phyloP scores from a whole-genome alignment of 1,140 invertebrate species.

The Bombus waltoni region DNA sequence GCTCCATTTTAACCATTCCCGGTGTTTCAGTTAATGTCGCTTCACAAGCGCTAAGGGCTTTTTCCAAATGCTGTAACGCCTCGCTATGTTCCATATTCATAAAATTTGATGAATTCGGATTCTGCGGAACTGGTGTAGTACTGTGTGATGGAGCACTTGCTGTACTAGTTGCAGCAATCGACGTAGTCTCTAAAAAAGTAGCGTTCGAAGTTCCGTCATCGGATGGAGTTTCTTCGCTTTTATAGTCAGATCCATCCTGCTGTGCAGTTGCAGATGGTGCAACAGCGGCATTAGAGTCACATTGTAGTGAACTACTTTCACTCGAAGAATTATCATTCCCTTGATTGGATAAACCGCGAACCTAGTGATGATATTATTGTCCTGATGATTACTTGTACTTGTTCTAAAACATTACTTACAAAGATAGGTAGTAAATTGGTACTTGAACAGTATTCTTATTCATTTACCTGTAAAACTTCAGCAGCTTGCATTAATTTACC shows the following conservation, averaged over 20 bases:
- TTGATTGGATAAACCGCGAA: conserved; percentile 76
- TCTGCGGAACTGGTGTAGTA: conserved; percentile 58
- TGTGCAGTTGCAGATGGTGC: conserved; percentile 64
- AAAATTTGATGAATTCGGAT: conserved; percentile 72
- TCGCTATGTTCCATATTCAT: conserved; percentile 81
- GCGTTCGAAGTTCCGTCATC: conserved; percentile 71
- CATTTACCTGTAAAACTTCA: conserved; percentile 89
- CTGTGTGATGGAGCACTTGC: conserved; percentile 64
- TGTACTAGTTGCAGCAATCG: conserved; percentile 65
- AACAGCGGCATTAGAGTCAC: conserved; percentile 61
- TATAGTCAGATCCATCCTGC: conserved; percentile 51
- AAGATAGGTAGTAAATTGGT: background rate
- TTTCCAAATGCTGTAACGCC: conserved; percentile 80
- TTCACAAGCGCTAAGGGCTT: conserved; percentile 80
- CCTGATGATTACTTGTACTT: background rate
- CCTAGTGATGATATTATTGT: conserved; percentile 47
- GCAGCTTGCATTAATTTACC: conserved; percentile 91
- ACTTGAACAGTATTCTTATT: background rate
- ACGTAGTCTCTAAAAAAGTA: conserved; percentile 70
- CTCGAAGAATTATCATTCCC: conserved; percentile 72
- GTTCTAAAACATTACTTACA: background rate
- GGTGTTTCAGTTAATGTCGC: conserved; percentile 79
- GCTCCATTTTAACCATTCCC: conserved; percentile 81
- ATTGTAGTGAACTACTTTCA: conserved; percentile 65
- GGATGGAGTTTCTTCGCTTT: conserved; percentile 70